phyloP scores from a whole-genome alignment of 2,113 vertebrate species.

The Myrmecobius fasciatus region DNA sequence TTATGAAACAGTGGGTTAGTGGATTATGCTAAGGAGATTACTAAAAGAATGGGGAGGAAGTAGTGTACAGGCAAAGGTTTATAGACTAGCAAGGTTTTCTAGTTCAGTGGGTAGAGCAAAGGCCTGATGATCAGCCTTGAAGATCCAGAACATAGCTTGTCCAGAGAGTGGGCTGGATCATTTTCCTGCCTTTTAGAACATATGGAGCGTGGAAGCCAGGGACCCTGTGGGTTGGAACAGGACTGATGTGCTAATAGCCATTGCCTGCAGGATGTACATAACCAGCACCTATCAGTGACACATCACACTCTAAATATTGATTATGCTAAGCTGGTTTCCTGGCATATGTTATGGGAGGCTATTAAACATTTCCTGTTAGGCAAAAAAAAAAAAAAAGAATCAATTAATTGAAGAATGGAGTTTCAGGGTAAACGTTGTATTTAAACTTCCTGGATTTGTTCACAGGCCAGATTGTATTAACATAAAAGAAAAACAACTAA shows the following conservation, averaged over 20 bases:
- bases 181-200: neutral
- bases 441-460: slow-evolving; percentile 67
- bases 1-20: neutral
- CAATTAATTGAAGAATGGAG: slow-evolving; percentile 73
- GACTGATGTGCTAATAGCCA: slow-evolving; percentile 18
- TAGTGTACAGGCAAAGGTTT: neutral
- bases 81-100: neutral
- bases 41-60: neutral
- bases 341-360: slow-evolving; percentile 73
- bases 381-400: slow-evolving; percentile 70
- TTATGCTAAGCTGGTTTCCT: slow-evolving; percentile 77
- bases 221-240: neutral
- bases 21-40: neutral
- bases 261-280: slow-evolving; percentile 62
- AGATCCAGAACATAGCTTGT: rapidly evolving
- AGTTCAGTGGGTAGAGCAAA: rapidly evolving
- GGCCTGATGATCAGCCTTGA: neutral
- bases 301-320: slow-evolving; percentile 80
- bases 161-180: neutral
- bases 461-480: slow-evolving; percentile 67
- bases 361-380: slow-evolving; percentile 74
- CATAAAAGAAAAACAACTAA: slow-evolving; percentile 29
- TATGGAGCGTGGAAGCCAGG: neutral
- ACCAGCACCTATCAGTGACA: slow-evolving; percentile 73
- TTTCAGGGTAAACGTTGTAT: slow-evolving; percentile 71